Conservation (phyloP, 2,797 vertebrate species). For the Okamejei kenojei region DNA sequence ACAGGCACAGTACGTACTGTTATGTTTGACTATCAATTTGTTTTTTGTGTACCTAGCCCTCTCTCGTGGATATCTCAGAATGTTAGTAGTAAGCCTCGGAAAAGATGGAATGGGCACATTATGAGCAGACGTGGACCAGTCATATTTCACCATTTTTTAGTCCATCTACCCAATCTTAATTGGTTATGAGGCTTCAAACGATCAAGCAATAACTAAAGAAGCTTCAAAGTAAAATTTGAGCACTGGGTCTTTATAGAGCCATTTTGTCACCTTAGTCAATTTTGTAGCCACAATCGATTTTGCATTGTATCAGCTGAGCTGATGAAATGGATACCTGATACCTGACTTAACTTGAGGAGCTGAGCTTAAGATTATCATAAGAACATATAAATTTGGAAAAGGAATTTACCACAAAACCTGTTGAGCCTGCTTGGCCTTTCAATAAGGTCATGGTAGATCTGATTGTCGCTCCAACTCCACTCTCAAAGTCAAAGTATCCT, state of each 20-base stretch:
- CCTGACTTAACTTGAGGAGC: neutral
- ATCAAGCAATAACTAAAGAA: neutral
- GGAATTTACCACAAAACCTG: too few relatives aligned
- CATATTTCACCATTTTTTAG: neutral
- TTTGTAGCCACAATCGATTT: too few relatives aligned
- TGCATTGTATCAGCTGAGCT: neutral
- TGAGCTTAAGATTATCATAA: neutral
- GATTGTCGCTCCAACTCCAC: too few relatives aligned
- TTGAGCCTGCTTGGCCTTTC: too few relatives aligned
- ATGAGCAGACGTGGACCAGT: neutral
- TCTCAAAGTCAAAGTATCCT: too few relatives aligned
- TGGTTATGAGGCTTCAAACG: neutral
- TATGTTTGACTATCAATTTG: neutral
- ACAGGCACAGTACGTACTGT: neutral
- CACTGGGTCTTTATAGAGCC: neutral
- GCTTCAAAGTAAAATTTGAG: neutral
- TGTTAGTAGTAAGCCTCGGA: neutral
- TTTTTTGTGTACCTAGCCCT: neutral
- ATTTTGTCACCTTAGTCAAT: too few relatives aligned
- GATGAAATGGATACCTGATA: neutral
- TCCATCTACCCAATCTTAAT: neutral
- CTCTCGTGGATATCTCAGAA: neutral
- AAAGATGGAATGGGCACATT: neutral
- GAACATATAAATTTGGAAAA: too few relatives aligned
- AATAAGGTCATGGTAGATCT: too few relatives aligned